phyloP scores from a whole-genome alignment of 2,113 vertebrate species.

The Aldabrachelys gigantea region DNA sequence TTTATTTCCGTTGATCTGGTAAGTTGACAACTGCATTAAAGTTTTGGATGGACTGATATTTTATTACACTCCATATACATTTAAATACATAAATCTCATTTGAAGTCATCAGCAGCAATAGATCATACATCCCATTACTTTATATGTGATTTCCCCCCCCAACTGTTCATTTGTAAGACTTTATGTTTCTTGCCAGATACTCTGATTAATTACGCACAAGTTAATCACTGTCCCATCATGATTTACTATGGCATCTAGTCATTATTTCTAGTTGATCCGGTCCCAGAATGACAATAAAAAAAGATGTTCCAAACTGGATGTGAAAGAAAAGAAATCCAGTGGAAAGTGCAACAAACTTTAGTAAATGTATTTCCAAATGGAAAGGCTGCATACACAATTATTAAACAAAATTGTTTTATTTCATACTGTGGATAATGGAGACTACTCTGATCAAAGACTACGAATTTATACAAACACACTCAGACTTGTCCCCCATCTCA shows the following conservation, averaged over 20 bases:
- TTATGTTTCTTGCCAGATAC: constrained; percentile 18
- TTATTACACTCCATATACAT: neutral
- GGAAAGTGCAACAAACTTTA: constrained; percentile 29
- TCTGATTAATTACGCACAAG: constrained; percentile 36
- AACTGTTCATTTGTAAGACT: neutral
- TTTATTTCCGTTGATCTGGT: neutral
- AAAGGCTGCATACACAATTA: neutral
- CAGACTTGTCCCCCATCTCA: neutral
- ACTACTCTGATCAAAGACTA: neutral
- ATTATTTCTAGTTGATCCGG: constrained; percentile 31
- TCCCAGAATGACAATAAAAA: constrained; percentile 44
- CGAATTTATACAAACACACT: neutral
- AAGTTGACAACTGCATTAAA: neutral
- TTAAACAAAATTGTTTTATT: neutral
- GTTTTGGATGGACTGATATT: neutral
- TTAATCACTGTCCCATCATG: constrained; percentile 43
- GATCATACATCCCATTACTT: neutral
- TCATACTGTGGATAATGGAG: neutral
- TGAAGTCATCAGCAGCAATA: constrained; percentile 23
- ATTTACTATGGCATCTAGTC: constrained; percentile 40
- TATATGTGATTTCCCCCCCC: neutral
- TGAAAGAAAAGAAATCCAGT: constrained; percentile 33
- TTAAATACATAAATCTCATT: neutral
- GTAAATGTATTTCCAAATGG: neutral
- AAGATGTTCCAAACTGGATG: constrained; percentile 10